Conservation (phyloP, 2,797 vertebrate genomes). For the Buphagus erythrorhynchus region DNA sequence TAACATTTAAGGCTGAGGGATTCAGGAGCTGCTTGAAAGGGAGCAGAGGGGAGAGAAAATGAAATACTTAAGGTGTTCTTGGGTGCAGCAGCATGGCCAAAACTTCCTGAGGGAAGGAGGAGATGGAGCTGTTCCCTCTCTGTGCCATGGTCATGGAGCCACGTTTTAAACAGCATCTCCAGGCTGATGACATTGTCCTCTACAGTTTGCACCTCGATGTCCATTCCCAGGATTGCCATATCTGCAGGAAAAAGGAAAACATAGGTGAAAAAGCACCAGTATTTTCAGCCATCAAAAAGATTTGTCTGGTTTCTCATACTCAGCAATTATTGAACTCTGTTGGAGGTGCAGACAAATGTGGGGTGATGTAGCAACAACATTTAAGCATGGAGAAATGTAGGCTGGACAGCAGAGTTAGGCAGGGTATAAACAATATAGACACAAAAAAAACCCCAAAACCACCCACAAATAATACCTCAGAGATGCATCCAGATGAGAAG, state of each 20-base stretch:
- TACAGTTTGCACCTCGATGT: conserved; percentile 85
- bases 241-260: conserved; percentile 68
- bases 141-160: conserved; percentile 88
- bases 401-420: not conserved
- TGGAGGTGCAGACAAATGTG: not conserved
- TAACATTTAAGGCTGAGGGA: not conserved
- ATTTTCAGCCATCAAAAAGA: not conserved
- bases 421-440: not conserved
- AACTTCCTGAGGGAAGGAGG: conserved; percentile 78
- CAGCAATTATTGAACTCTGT: not conserved
- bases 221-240: conserved; percentile 79
- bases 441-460: rapidly evolving
- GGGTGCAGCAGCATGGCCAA: not conserved
- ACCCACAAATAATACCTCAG: not conserved
- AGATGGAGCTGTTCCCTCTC: conserved; percentile 91
- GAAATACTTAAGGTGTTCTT: conserved; percentile 59
- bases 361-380: not conserved
- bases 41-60: not conserved
- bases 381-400: not conserved
- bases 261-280: not conserved
- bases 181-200: conserved; percentile 85
- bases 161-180: conserved; percentile 88
- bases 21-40: not conserved
- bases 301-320: not conserved
- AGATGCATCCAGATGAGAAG: not conserved